Evolutionary conservation across 2,113 vertebrate genomes (phyloP).

Genomic region (Carassius carassius): DNA sequence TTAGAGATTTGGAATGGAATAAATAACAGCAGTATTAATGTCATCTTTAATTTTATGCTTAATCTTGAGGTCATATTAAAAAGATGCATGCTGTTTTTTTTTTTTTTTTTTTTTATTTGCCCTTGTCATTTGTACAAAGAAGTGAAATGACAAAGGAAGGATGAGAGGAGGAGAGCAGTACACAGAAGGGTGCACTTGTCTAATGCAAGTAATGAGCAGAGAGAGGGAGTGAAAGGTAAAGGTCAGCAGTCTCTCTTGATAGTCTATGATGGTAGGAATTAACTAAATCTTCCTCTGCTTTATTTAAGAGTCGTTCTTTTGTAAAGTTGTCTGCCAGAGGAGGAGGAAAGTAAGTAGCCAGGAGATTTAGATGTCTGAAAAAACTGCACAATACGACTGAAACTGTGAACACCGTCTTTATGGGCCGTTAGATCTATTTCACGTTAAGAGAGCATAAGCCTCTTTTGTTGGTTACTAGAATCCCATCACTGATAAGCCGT

Average conservation of each 20-base stretch:
- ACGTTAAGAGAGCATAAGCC: conserved; percentile 34
- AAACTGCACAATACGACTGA: conserved; percentile 20
- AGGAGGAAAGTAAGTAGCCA: conserved; percentile 34
- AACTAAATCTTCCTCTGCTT: conserved; percentile 33
- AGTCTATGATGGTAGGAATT: conserved; percentile 23
- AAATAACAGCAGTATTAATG: conserved; percentile 29
- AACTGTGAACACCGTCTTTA: not conserved
- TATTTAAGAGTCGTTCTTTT: conserved; percentile 30
- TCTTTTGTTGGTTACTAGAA: conserved; percentile 31
- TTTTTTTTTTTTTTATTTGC: not conserved
- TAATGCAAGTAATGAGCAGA: conserved; percentile 5
- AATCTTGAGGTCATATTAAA: conserved; percentile 44
- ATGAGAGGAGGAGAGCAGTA: not conserved
- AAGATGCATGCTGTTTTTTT: conserved; percentile 38
- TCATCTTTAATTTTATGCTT: conserved; percentile 51
- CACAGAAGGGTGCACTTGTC: conserved; percentile 31
- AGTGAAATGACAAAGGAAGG: not conserved
- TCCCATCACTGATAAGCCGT: conserved; percentile 27
- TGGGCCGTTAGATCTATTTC: conserved; percentile 38
- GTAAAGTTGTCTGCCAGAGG: conserved; percentile 37
- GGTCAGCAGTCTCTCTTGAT: conserved; percentile 30
- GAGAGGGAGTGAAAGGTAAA: conserved; percentile 16
- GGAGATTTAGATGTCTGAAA: conserved; percentile 45
- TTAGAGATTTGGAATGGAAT: conserved; percentile 3
- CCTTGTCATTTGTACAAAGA: not conserved